Evolutionary conservation across 1,140 invertebrate species (phyloP).

Genomic region (Drosophila rufa): DNA sequence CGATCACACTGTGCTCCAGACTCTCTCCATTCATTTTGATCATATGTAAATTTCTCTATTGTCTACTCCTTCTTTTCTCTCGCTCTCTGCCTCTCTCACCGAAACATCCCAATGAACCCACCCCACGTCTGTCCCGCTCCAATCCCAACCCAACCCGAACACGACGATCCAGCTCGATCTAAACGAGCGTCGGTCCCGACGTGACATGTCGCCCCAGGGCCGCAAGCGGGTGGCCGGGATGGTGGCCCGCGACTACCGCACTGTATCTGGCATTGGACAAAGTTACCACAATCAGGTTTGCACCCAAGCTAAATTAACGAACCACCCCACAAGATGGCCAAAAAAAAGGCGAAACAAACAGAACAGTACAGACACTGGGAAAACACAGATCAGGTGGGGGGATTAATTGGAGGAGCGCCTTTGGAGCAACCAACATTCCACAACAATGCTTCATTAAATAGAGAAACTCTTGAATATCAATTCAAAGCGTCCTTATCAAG

Average conservation of each 20-base stretch:
- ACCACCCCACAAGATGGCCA: slow-evolving; percentile 22
- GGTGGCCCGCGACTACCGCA: slow-evolving; percentile 87
- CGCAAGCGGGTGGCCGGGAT: slow-evolving; percentile 89
- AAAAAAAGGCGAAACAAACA: slow-evolving; percentile 29
- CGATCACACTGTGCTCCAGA: slow-evolving; percentile 28
- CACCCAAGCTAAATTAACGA: slow-evolving; percentile 71
- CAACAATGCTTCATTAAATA: neutral
- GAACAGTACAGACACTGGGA: slow-evolving; percentile 52
- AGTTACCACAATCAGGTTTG: slow-evolving; percentile 86
- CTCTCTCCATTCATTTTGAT: slow-evolving; percentile 58
- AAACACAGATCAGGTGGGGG: slow-evolving; percentile 14
- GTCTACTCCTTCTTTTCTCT: slow-evolving; percentile 64
- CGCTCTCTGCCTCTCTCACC: slow-evolving; percentile 36
- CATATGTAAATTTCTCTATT: slow-evolving; percentile 68
- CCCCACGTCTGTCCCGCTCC: slow-evolving; percentile 25
- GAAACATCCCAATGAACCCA: slow-evolving; percentile 12
- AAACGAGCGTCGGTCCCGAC: slow-evolving; percentile 87
- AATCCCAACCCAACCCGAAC: slow-evolving; percentile 19
- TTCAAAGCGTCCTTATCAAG: neutral
- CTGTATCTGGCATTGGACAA: slow-evolving; percentile 85
- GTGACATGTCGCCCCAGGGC: slow-evolving; percentile 92
- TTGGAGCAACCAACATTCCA: slow-evolving; percentile 1
- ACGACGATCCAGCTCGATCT: slow-evolving; percentile 78
- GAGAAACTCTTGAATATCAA: neutral
- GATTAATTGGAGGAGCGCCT: neutral